Evolutionary conservation across 2,888 invertebrate species (phyloP), one percentile per base, ranked within the genome.

Genomic region (Ceratothoa steindachneri): DNA sequence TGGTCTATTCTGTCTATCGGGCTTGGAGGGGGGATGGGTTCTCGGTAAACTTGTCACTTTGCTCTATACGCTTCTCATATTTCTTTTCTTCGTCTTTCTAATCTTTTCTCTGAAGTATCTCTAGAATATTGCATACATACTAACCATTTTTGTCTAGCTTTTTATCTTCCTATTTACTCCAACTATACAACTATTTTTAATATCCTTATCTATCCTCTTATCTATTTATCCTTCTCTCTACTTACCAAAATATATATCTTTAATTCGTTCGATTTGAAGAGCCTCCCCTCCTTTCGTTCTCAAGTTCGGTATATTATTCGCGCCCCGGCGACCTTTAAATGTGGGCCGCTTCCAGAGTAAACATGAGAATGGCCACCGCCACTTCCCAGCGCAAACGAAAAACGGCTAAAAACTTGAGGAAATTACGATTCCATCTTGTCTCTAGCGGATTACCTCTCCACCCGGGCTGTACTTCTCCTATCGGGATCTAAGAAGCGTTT

Each of bases 361-460:
- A 60, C 24, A 60, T 60, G n/a, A 60, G 60, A 60, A 60, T n/a
- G 24, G 22, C 27, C 24, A 22, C 60, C 24, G 27, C 60, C 60
- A 24, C n/a, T 60, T 24, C 19, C 24, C 19, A 9, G 22, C 22
- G 22, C 60, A 12, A 22, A 41, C 22, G 60, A 60, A 60, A 60
- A 24, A 60, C 24, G 60, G 60, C 24, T 60, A 60, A 60, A 60
- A 60, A 60, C 60, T 60, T 60, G 60, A 60, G 60, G 60, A 24
- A 60, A 60, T 60, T 60, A 60, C 60, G 60, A 60, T 60, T 60
- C 60, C 27, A 60, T n/a, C 24, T 60, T 60, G 60, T 60, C 60
- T 60, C 24, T 60, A n/a, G 24, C 24, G 60, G 60, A 60, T 60
- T 60, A 60, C n/a, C n/a, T n/a, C n/a, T n/a, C n/a, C n/a, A n/a